A percentile compares a stretch with the other conserved stretches of the same genome.
These are phyloP conservation scores for Pipistrellus nathusii DNA, from an alignment of 2,797 vertebrate genomes.

Conservation along the genomic window DNA sequence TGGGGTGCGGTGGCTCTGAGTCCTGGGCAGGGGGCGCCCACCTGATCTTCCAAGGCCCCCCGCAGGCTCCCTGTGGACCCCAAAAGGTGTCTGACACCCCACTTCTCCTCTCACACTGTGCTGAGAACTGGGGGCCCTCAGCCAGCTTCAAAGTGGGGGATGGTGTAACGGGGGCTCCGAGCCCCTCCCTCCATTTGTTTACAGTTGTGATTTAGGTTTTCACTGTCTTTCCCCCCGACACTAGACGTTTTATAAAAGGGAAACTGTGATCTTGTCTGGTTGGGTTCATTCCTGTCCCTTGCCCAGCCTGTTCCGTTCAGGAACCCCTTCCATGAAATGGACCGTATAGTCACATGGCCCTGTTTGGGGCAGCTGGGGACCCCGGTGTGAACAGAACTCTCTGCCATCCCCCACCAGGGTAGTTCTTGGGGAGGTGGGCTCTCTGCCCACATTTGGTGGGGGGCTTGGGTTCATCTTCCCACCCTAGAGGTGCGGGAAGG, in stretches of 20 bases:
- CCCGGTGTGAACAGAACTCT: conserved; percentile 50
- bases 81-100: conserved; percentile 51
- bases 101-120: conserved; percentile 56
- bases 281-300: conserved; percentile 74
- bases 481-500: conserved; percentile 16
- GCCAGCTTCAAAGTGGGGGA: conserved; percentile 45
- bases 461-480: conserved; percentile 33
- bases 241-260: conserved; percentile 78
- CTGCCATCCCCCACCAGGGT: not conserved
- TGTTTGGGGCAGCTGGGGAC: conserved; percentile 18
- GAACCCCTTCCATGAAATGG: conserved; percentile 39
- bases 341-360: conserved; percentile 46
- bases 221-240: conserved; percentile 67
- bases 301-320: conserved; percentile 67
- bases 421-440: conserved; percentile 14
- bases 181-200: conserved; percentile 80
- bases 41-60: conserved; percentile 56
- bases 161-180: conserved; percentile 51
- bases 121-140: conserved; percentile 59
- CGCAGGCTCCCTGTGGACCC: conserved; percentile 20
- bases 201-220: conserved; percentile 81
- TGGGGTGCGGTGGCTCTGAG: conserved; percentile 54
- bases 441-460: conserved; percentile 25
- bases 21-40: not conserved
- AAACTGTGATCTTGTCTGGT: conserved; percentile 76